These are phyloP conservation scores for Diplogasteroides magnus DNA, from an alignment of 1,140 invertebrate species.

Conservation along the genomic window DNA sequence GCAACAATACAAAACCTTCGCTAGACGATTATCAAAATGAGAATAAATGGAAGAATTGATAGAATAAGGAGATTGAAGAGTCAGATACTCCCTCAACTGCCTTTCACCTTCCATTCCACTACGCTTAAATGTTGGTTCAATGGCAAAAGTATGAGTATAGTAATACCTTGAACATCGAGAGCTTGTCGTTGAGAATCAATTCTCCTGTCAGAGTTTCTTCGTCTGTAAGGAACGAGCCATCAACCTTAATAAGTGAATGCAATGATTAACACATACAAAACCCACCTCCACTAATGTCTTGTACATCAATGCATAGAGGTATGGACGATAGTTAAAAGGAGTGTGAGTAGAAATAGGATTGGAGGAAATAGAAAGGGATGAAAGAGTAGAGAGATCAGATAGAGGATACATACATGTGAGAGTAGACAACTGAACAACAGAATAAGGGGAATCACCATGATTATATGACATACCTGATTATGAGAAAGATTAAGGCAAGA, in stretches of 20 bases:
- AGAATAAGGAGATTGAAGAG: background rate
- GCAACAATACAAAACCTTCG: background rate
- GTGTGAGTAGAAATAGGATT: background rate
- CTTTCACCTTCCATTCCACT: background rate
- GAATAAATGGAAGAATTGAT: background rate
- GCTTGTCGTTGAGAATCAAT: background rate
- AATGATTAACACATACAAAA: background rate
- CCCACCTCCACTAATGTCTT: background rate
- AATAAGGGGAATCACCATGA: no score
- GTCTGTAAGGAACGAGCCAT: background rate
- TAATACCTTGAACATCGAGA: background rate
- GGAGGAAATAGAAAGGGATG: background rate
- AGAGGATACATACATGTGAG: background rate
- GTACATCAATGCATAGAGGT: background rate
- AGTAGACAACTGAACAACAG: constrained; percentile 21
- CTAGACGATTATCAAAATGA: background rate
- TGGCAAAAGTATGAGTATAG: background rate
- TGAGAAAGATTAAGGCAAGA: no score
- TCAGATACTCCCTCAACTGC: background rate
- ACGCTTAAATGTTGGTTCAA: background rate
- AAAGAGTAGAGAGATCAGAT: background rate
- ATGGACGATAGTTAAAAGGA: background rate
- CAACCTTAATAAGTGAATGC: no score
- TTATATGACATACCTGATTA: no score
- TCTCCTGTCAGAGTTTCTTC: background rate